Base-by-base conservation (phyloP, 2,113 vertebrate genomes). In the Engystomops pustulosus region DNA sequence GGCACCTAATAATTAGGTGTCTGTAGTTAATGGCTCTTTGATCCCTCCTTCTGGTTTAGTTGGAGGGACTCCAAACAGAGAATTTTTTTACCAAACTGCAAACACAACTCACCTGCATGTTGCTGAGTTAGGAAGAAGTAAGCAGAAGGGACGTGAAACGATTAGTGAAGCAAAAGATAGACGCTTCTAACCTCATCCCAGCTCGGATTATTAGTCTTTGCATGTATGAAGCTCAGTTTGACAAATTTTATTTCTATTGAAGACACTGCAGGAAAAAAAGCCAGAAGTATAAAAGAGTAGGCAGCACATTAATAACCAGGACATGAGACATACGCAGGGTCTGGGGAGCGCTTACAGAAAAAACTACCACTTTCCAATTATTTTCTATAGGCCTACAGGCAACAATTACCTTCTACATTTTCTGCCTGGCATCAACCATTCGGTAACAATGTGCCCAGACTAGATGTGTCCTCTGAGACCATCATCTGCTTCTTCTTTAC, bases 61-160 rank as follows among this genome's bases (percentile, higher is more conserved):
- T 32, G 45, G 7, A 75, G n/a, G n/a, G 20, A 34, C 6, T 53
- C 25, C 72, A 75, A 20, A 70, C 25, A 53, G 27, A 23, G 20
- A 20, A 62, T 45, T 34, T 79, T 58, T 65, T 79, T 79, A 79
- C n/a, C 4, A 41, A 41, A 62, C 55, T 20, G 77, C 36, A 62
- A 51, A 65, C 36, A 17, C 55, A 45, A 62, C 55, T 45, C 34
- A 23, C 65, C 38, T 45, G 15, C 17, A 30, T 27, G 58, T 60
- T 65, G 77, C 77, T 27, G 55, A 62, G 27, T 11, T 47, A 49
- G n/a, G n/a, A 65, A 44, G 36, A 27, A 17, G 53, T 60, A 10
- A 55, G 49, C 53, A 60, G 53, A 58, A 51, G 49, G 18, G 25
- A 27, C 41, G 38, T 25, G 15, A 60, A 79, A 79, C 27, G 36